These are phyloP conservation scores for Microtus oregoni DNA, from an alignment of 2,113 vertebrate genomes.

Conservation along the genomic window DNA sequence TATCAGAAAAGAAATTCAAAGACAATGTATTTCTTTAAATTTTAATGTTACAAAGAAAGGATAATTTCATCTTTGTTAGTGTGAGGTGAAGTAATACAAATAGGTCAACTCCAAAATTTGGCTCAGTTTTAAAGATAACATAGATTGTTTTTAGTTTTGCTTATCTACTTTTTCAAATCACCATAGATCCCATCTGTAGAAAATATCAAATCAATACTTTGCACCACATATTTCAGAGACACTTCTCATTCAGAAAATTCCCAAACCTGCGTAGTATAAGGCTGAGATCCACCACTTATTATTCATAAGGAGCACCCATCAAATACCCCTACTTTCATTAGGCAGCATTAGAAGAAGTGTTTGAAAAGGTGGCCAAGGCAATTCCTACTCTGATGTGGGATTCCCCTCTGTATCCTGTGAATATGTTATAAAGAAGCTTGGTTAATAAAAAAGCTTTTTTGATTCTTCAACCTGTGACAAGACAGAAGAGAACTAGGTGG, in stretches of 20 bases:
- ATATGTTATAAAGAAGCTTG: too few relatives aligned
- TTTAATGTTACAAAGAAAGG: background rate
- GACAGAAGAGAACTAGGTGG: too few relatives aligned
- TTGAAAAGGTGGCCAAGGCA: background rate
- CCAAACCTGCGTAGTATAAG: constrained; percentile 12
- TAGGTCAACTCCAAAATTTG: background rate
- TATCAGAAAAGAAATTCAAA: background rate
- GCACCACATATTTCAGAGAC: constrained; percentile 8
- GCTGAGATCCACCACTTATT: background rate
- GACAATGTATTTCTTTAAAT: background rate
- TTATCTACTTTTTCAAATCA: background rate
- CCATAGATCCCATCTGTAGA: background rate
- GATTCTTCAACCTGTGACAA: too few relatives aligned
- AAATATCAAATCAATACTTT: constrained; percentile 6
- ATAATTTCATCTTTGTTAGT: background rate
- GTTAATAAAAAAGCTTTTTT: too few relatives aligned
- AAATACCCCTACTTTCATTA: background rate
- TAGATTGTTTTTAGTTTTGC: background rate
- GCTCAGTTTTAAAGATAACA: background rate
- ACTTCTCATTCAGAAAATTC: background rate
- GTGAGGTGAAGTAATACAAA: background rate
- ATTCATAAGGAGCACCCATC: background rate
- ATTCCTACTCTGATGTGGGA: background rate
- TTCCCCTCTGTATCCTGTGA: too few relatives aligned
- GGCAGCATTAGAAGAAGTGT: background rate